Conservation (phyloP, 2,797 vertebrate genomes). For the Rhyacichthys aspro region DNA sequence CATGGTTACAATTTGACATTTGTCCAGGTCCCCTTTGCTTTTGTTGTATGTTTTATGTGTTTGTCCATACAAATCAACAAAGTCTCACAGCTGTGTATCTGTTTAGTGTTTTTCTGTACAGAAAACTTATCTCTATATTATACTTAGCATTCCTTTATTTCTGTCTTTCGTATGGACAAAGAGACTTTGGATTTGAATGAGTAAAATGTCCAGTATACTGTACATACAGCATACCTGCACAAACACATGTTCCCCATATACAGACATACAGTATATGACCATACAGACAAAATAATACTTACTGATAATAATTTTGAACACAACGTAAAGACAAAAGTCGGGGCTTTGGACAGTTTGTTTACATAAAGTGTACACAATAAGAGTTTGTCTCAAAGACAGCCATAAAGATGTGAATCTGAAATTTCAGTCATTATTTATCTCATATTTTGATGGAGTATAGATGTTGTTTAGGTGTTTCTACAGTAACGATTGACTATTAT, state of each 20-base stretch:
- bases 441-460: not conserved
- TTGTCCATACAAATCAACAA: slow-evolving; percentile 78
- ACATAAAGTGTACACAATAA: slow-evolving; percentile 43
- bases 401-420: not conserved
- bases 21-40: slow-evolving; percentile 62
- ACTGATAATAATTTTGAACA: slow-evolving; percentile 54
- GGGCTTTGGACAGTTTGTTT: slow-evolving; percentile 63
- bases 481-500: no score
- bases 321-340: slow-evolving; percentile 46
- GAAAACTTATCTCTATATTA: no score
- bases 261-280: slow-evolving; percentile 78
- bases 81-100: slow-evolving; percentile 36
- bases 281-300: slow-evolving; percentile 84
- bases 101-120: not conserved
- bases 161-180: not conserved
- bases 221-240: slow-evolving; percentile 59
- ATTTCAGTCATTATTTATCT: not conserved
- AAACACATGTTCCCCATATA: slow-evolving; percentile 82
- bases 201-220: slow-evolving; percentile 63
- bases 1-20: slow-evolving; percentile 50
- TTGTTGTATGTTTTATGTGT: slow-evolving; percentile 83
- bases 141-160: not conserved
- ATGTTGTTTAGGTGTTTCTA: not conserved
- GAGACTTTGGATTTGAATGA: slow-evolving; percentile 75
- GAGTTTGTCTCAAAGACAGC: slow-evolving; percentile 57